phyloP scores from a whole-genome alignment of 2,888 invertebrate species.

The Chydorus sphaericus region DNA sequence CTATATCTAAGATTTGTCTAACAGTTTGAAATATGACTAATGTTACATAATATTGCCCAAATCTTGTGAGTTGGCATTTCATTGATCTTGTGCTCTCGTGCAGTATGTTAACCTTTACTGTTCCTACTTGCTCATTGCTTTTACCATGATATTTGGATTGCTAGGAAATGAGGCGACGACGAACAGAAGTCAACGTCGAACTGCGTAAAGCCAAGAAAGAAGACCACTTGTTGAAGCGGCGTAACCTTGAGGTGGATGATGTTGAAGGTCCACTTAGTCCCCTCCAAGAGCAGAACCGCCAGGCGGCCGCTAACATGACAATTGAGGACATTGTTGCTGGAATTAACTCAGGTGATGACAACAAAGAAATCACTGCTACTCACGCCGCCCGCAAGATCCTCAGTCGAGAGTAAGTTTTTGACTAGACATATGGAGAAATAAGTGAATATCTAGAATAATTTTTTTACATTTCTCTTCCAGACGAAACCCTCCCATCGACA shows the following conservation, averaged over 20 bases:
- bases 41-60: constrained; percentile 12
- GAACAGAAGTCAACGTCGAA: constrained; percentile 78
- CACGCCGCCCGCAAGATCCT: constrained; percentile 74
- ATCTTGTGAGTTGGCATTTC: constrained; percentile 6
- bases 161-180: constrained; percentile 73
- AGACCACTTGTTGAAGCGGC: constrained; percentile 77
- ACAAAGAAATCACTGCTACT: constrained; percentile 50
- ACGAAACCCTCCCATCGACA: constrained; percentile 77
- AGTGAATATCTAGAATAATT: no score
- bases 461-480: no score
- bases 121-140: constrained; percentile 7
- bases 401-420: no score
- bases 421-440: no score
- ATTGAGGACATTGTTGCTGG: constrained; percentile 57
- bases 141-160: not conserved
- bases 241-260: constrained; percentile 54
- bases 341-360: constrained; percentile 48
- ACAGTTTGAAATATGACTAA: constrained; percentile 3
- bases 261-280: constrained; percentile 25
- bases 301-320: constrained; percentile 35
- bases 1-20: no score
- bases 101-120: not conserved
- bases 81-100: no score
- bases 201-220: constrained; percentile 85
- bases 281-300: constrained; percentile 29